Base-by-base conservation (phyloP, 2,888 invertebrate genomes). In the Phalangium opilio region DNA sequence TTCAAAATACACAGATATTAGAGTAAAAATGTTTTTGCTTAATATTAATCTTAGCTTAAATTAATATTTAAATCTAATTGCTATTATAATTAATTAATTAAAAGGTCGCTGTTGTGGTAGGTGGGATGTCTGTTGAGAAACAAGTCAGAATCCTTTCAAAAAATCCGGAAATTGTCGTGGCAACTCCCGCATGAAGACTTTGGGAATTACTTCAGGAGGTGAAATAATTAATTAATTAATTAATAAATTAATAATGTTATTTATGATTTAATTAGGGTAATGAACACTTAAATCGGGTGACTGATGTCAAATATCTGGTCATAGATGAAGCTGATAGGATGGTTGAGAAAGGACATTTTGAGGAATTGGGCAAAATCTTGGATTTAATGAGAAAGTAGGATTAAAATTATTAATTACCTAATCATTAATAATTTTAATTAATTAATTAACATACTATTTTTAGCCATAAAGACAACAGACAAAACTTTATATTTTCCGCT, bases 271-370 rank as follows among this genome's bases (percentile, higher is more conserved):
- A 48, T 61, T 61, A 89, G 87, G 62, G 61, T n/a, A 61, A 65
- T 36, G 54, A 56, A 2, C 65, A 56, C 47, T 18, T 56, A 17
- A 47, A 20, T 8, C 34, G 53, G 15, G 40, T 54, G n/a, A 20
- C 49, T 2, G 41, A 45, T 40, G 43, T 57, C 5, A 50, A 48
- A 32, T 87, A 79, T 66, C 70, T 98, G 52, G 93, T 89, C 0
- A 85, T 96, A 56, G 98, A 99, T 66, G 98, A 99, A 71, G 95
- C 96, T 0, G 98, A 99, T 67, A 75, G 98, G 50, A 96, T 99
- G 96, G 71, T 96, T 14, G 96, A 98, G 64, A 80, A 79, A 64
- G 90, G 90, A 0, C 96, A 98, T 64, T 98, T 96, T 65, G 80
- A 84, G 55, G 96, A 99, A 67, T 65, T 98, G 2, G 76, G 81